phyloP scores from a whole-genome alignment of 2,888 invertebrate species.

The Caenorhabditis drosophilae region DNA sequence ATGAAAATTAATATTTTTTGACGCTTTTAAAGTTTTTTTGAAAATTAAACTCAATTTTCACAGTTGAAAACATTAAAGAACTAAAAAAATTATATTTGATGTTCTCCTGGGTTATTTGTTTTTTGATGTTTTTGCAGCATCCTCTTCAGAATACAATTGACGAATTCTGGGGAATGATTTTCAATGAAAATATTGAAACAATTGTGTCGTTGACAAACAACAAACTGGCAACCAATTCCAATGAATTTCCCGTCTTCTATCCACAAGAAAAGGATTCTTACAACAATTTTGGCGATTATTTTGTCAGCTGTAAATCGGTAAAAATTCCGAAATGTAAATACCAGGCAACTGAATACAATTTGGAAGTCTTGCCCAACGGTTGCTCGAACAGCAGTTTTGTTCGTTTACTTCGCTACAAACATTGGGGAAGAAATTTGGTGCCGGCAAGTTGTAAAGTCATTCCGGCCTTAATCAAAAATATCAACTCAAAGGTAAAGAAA shows the following conservation, averaged over 20 bases:
- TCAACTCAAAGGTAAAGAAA: not conserved
- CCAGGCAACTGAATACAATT: not conserved
- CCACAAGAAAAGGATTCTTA: not conserved
- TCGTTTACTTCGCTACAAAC: not conserved
- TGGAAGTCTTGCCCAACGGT: not conserved
- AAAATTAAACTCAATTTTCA: too few species aligned
- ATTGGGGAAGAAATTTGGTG: not conserved
- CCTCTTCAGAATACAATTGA: not conserved
- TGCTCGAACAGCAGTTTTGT: not conserved
- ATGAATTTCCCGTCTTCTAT: not conserved
- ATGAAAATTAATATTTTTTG: too few species aligned
- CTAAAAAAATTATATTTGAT: too few species aligned
- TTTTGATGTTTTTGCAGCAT: not conserved
- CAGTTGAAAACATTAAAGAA: too few species aligned
- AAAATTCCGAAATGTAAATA: not conserved
- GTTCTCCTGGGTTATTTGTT: too few species aligned
- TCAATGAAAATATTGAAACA: not conserved
- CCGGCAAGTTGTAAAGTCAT: not conserved
- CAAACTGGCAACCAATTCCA: not conserved
- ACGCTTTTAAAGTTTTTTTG: not conserved
- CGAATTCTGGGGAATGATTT: not conserved
- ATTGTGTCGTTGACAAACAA: not conserved
- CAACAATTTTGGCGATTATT: not conserved
- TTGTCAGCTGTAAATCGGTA: not conserved
- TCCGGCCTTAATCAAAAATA: not conserved